Evolutionary conservation across 2,797 vertebrate genomes (phyloP), one percentile per base, ranked within the genome.

Genomic region (Merluccius polli): DNA sequence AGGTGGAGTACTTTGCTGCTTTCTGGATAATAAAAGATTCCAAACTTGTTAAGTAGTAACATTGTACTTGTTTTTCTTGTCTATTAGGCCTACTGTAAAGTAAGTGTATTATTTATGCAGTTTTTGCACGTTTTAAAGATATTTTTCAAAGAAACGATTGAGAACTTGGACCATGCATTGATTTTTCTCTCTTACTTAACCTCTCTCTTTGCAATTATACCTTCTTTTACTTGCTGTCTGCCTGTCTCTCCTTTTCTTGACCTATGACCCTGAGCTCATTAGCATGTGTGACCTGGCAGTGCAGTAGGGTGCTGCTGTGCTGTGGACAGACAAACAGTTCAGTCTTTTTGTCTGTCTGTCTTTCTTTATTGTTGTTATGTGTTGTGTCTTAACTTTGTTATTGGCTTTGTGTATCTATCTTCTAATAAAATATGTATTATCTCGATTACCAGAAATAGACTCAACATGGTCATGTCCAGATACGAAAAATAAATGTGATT

Each of bases 221-320:
- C 65, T 44, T 9, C 33, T 44, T 29, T 36, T 15, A 27, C 33
- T 32, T 18, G 8, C 71, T 78, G 76, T 77, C 69, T 76, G 33
- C 85, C 78, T 33, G 1, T 73, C 63, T 67, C 2, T 68, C 27
- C 29, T 27, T 27, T 15, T 29, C 29, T 30, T 86, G 83, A 84
- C 81, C 82, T 82, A 48, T 86, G 81, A 82, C 87, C 13, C 71
- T 0, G 3, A 27, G 44, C 77, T 77, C 85, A 82, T 86, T 77
- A 84, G 78, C 78, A 70, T 76, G 27, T 70, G 33, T 77, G 82
- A 32, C 78, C 75, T 77, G 12, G 65, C 77, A 83, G 75, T 33
- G 41, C 74, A 41, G 33, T 11, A 31, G 52, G 27, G 71, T 44
- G n/a, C 63, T 67, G 27, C 35, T 73, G 27, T 32, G 24, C 48